Percentiles rank a stretch among this genome's conserved stretches.
These are phyloP conservation scores for Ctenicera cuprea DNA, from an alignment of 2,888 invertebrate genomes.

Conservation along the genomic window DNA sequence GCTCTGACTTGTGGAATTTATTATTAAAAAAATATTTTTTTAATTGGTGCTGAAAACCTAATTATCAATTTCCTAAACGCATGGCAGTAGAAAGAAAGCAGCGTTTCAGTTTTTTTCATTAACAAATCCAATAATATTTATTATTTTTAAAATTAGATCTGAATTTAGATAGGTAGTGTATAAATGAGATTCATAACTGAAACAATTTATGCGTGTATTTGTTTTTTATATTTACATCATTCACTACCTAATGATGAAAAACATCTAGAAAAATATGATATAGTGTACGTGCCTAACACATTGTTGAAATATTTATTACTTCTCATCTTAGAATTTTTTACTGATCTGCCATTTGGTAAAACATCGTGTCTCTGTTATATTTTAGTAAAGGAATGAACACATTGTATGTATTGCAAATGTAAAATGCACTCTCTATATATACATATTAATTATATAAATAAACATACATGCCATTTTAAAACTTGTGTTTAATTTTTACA, in stretches of 20 bases:
- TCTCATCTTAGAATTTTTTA: slow-evolving; percentile 49
- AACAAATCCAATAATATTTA: not conserved
- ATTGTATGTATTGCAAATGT: slow-evolving; percentile 72
- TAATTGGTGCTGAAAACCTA: slow-evolving; percentile 2
- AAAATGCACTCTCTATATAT: slow-evolving; percentile 71
- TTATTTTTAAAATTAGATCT: slow-evolving; percentile 28
- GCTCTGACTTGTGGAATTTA: not conserved
- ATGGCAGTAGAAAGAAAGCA: not conserved
- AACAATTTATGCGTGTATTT: slow-evolving; percentile 16
- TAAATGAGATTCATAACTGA: slow-evolving; percentile 14
- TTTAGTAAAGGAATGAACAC: slow-evolving; percentile 66
- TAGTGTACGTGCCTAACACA: slow-evolving; percentile 52
- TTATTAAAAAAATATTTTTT: not conserved
- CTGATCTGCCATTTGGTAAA: slow-evolving; percentile 43
- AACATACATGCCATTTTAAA: slow-evolving; percentile 69
- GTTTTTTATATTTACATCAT: slow-evolving; percentile 25
- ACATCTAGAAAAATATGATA: slow-evolving; percentile 40
- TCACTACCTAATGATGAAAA: slow-evolving; percentile 38
- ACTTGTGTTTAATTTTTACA: not conserved
- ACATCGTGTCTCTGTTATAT: slow-evolving; percentile 56
- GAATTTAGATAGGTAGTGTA: slow-evolving; percentile 38
- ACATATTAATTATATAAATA: slow-evolving; percentile 68
- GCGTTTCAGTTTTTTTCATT: too few relatives aligned
- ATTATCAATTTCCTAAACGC: not conserved
- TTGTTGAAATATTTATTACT: slow-evolving; percentile 48